These are phyloP conservation scores for Chaetogeoica ovagalla DNA, from an alignment of 2,888 invertebrate genomes.

Conservation along the genomic window DNA sequence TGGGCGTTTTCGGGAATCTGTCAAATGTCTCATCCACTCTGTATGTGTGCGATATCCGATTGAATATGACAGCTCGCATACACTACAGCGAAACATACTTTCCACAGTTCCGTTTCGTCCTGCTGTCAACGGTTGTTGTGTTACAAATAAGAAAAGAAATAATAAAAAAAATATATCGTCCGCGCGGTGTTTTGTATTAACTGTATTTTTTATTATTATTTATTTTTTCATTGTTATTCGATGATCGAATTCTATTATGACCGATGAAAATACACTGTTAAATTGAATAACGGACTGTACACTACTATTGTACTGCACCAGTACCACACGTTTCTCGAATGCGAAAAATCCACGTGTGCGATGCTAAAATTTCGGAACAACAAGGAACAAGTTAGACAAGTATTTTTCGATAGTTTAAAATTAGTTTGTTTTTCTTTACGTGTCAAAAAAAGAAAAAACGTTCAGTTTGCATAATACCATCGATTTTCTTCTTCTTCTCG, in stretches of 20 bases:
- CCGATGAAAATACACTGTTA: conserved; percentile 11
- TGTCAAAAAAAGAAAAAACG: background rate
- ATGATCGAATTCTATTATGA: conserved; percentile 25
- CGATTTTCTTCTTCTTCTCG: too few species aligned
- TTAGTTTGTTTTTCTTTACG: background rate
- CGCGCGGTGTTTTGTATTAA: conserved; percentile 37
- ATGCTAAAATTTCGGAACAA: conserved; percentile 49
- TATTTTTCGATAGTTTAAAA: background rate
- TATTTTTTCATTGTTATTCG: conserved; percentile 18
- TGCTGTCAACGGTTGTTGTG: conserved; percentile 1
- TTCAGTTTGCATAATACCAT: background rate
- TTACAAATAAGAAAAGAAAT: background rate
- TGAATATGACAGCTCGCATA: conserved; percentile 2
- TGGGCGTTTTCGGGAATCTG: conserved; percentile 37
- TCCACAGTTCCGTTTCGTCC: conserved; percentile 24
- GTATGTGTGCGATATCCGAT: conserved; percentile 1
- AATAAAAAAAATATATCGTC: background rate
- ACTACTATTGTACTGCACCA: conserved; percentile 6
- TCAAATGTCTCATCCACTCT: conserved; percentile 24
- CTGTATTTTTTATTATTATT: conserved; percentile 9
- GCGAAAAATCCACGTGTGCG: background rate
- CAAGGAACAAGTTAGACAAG: conserved; percentile 41
- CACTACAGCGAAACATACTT: background rate
- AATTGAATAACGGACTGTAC: conserved; percentile 10
- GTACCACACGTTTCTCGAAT: background rate